Evolutionary conservation across 2,113 vertebrate genomes (phyloP), one percentile per base, ranked within the genome.

Genomic region (Marcusenius ussheri): DNA sequence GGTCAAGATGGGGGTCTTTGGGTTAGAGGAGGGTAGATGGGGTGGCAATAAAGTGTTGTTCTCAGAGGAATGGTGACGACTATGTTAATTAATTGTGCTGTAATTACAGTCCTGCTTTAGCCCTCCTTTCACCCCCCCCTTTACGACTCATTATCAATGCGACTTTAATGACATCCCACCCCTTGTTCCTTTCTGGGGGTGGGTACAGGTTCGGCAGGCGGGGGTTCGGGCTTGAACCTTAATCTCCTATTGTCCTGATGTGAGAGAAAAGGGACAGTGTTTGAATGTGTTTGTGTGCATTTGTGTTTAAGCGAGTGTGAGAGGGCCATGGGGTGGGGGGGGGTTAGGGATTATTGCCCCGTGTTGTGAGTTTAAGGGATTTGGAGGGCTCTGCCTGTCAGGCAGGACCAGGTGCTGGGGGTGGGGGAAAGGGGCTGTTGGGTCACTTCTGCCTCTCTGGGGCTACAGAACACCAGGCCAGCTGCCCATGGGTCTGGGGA

Each of bases 41-140:
- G 89, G 24, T 4, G 35, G 45, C 83, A 84, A 47, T 39, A 87
- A 53, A 62, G 56, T 90, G 89, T 83, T 74, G 83, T 91, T 92
- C 91, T 92, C 90, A 45, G 88, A 42, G 74, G 58, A 86, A 87
- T 66, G 90, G 84, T 91, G 93, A 91, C 45, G 91, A 91, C 91
- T 87, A 83, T 89, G 90, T 92, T 93, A 91, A 93, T 94, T 93
- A 93, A 93, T 93, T 90, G 89, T 90, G 83, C 91, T 92, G 91
- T 94, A 93, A 93, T 92, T 94, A 91, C 91, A 91, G 90, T 88
- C 85, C 50, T 90, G 89, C 88, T 88, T 83, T 77, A 89, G 39
- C 85, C 88, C 80, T 45, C 51, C 35, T 39, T 50, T 50, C 31
- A 50, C 46, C 89, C 53, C 74, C 66, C 88, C 31, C 89, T 91